phyloP scores from a whole-genome alignment of 2,888 invertebrate species.

The Trichogramma dendrolimi region DNA sequence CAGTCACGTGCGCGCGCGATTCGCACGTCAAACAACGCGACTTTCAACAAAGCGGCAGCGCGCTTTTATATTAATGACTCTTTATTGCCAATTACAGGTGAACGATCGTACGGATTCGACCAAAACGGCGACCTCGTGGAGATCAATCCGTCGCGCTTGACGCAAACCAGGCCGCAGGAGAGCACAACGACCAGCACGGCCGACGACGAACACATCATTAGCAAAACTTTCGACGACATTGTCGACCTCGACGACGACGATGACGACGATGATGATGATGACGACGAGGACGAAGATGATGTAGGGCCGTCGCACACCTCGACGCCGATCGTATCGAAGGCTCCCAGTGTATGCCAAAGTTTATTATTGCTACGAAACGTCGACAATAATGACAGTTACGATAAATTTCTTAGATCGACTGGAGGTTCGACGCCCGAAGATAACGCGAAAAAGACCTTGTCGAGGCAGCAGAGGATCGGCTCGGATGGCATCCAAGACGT shows the following conservation, averaged over 20 bases:
- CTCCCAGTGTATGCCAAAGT: slow-evolving; percentile 10
- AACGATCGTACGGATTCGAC: slow-evolving; percentile 49
- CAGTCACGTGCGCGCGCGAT: no score
- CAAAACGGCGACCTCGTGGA: slow-evolving; percentile 48
- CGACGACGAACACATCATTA: neutral
- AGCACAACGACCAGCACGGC: slow-evolving; percentile 22
- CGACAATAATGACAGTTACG: slow-evolving; percentile 23
- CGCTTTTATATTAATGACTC: no score
- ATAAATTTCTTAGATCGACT: neutral
- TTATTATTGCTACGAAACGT: neutral
- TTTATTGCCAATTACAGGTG: slow-evolving; percentile 35
- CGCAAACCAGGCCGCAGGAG: slow-evolving; percentile 21
- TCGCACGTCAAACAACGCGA: no score
- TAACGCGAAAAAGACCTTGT: no score
- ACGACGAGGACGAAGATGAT: slow-evolving; percentile 6
- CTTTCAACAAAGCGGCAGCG: no score
- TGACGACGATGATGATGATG: neutral
- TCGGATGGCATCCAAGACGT: slow-evolving; percentile 4
- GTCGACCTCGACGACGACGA: slow-evolving; percentile 6
- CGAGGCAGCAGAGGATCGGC: no score
- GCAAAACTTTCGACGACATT: neutral
- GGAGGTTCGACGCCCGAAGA: no score
- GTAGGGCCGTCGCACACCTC: neutral
- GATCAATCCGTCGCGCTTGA: slow-evolving; percentile 32
- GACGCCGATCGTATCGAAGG: neutral